Conservation (phyloP, 2,113 vertebrate genomes). For the Notarius quadriscutis region DNA sequence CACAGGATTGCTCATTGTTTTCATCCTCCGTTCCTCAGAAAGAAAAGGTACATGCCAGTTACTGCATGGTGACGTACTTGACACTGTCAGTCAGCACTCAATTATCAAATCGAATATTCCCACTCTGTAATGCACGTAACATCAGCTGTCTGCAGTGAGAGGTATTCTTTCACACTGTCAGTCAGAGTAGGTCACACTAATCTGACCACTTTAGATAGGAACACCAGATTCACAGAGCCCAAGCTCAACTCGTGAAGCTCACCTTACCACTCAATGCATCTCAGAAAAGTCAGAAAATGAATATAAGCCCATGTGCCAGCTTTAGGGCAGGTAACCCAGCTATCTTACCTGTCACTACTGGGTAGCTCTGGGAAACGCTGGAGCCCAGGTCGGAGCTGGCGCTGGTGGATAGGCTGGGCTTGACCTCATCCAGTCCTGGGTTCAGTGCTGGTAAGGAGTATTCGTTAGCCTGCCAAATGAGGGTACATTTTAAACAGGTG, state of each 20-base stretch:
- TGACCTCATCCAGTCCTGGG: slow-evolving; percentile 96
- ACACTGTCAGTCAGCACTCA: slow-evolving; percentile 71
- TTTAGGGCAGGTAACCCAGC: slow-evolving; percentile 54
- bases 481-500: slow-evolving; percentile 49
- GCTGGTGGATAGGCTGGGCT: slow-evolving; percentile 95
- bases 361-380: slow-evolving; percentile 98
- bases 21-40: slow-evolving; percentile 5
- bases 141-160: slow-evolving; percentile 44
- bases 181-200: slow-evolving; percentile 47
- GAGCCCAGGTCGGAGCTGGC: slow-evolving; percentile 94
- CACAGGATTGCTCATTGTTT: slow-evolving; percentile 6
- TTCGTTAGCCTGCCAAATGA: slow-evolving; percentile 87
- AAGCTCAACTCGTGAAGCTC: slow-evolving; percentile 46
- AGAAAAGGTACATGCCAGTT: slow-evolving; percentile 21
- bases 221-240: slow-evolving; percentile 49
- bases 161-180: slow-evolving; percentile 43
- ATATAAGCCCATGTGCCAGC: slow-evolving; percentile 35
- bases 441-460: slow-evolving; percentile 96
- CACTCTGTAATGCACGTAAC: slow-evolving; percentile 43
- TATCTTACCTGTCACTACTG: slow-evolving; percentile 85
- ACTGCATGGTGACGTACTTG: slow-evolving; percentile 54
- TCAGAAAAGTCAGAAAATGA: slow-evolving; percentile 26
- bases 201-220: slow-evolving; percentile 55
- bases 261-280: slow-evolving; percentile 39
- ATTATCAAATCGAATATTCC: slow-evolving; percentile 49